Percentiles rank a stretch among this genome's conserved stretches.
phyloP scores from a whole-genome alignment of 1,140 invertebrate species.

The Euschistus heros region DNA sequence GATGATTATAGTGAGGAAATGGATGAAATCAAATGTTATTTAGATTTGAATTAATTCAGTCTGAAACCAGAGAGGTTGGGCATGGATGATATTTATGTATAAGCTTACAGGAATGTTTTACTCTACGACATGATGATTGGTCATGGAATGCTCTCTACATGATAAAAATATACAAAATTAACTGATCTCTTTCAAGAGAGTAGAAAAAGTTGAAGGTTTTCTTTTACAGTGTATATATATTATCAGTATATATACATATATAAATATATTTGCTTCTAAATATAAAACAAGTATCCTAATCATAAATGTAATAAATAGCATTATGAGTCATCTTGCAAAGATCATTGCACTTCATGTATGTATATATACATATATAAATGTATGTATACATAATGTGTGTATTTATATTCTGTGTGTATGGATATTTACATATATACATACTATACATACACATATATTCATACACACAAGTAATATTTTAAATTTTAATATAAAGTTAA shows the following conservation, averaged over 20 bases:
- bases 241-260: constrained; percentile 26
- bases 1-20: background rate
- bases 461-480: constrained; percentile 1
- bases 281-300: constrained; percentile 27
- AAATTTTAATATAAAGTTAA: constrained; percentile 23
- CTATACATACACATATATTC: too few relatives aligned
- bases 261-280: constrained; percentile 21
- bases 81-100: constrained; percentile 1
- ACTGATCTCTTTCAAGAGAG: constrained; percentile 20
- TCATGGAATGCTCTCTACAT: constrained; percentile 27
- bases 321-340: constrained; percentile 24
- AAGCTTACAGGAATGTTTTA: constrained; percentile 6
- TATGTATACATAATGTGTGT: background rate
- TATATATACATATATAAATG: constrained; percentile 20
- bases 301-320: constrained; percentile 26
- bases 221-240: constrained; percentile 22
- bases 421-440: too few relatives aligned
- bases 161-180: constrained; percentile 29
- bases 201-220: constrained; percentile 24
- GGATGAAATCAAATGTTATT: constrained; percentile 2
- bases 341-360: constrained; percentile 24
- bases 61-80: constrained; percentile 26
- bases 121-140: constrained; percentile 11
- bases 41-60: constrained; percentile 20
- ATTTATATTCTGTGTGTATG: too few relatives aligned